phyloP scores from a whole-genome alignment of 2,797 vertebrate genomes.

The Notoglanidium macrostoma region DNA sequence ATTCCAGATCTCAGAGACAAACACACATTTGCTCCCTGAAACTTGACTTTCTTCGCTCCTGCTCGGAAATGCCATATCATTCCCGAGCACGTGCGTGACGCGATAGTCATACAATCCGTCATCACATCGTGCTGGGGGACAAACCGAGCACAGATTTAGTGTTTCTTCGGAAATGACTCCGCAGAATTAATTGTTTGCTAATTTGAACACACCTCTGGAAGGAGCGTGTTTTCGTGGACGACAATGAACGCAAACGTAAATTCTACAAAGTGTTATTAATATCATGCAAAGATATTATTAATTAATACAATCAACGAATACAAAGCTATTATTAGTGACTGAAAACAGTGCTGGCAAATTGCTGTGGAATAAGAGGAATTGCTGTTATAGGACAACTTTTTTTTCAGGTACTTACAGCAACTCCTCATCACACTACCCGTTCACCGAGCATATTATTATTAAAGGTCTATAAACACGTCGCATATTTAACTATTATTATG shows the following conservation, averaged over 20 bases:
- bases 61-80: background rate
- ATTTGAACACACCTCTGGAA: too few species aligned
- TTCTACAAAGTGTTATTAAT: background rate
- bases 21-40: background rate
- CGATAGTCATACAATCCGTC: background rate
- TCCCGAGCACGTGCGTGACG: background rate
- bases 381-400: background rate
- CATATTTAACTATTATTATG: background rate
- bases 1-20: background rate
- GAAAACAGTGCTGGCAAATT: too few species aligned
- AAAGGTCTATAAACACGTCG: background rate
- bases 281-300: too few species aligned
- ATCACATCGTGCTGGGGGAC: too few species aligned
- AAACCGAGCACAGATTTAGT: background rate
- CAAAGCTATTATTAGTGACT: too few species aligned
- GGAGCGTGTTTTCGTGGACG: background rate
- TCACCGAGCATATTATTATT: too few species aligned
- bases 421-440: too few species aligned
- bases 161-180: background rate
- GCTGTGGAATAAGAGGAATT: too few species aligned
- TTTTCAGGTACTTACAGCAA: too few species aligned
- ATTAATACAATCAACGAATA: too few species aligned
- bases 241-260: background rate
- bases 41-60: background rate
- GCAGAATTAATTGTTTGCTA: too few species aligned